Conservation (phyloP, 2,888 invertebrate species). For the Electrophaes corylata region DNA sequence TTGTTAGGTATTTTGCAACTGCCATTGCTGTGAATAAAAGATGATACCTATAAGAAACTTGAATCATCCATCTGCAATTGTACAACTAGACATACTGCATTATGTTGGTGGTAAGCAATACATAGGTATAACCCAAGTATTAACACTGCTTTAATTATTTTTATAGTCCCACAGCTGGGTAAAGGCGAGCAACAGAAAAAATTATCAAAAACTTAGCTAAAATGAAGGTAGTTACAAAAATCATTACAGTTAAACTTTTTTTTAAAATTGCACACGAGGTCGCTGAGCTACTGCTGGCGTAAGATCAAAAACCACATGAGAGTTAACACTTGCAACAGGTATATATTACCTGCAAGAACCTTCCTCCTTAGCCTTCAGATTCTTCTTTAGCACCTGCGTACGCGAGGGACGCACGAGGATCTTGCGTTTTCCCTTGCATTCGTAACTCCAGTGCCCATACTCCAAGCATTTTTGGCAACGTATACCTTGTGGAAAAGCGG, state of each 20-base stretch:
- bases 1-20: slow-evolving; percentile 70
- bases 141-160: too few species aligned
- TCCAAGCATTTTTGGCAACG: slow-evolving; percentile 97
- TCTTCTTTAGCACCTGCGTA: slow-evolving; percentile 90
- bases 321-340: slow-evolving; percentile 18
- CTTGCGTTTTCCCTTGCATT: slow-evolving; percentile 96
- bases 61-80: too few species aligned
- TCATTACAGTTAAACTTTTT: not conserved
- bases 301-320: too few species aligned
- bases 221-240: slow-evolving; percentile 33
- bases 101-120: not conserved
- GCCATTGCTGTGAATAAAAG: slow-evolving; percentile 56
- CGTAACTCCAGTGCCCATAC: slow-evolving; percentile 97
- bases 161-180: not conserved
- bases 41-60: not conserved
- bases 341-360: slow-evolving; percentile 66
- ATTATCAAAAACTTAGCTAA: not conserved
- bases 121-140: not conserved
- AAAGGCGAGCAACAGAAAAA: not conserved
- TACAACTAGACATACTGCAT: not conserved
- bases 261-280: not conserved
- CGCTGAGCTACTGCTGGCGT: too few species aligned
- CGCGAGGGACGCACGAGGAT: slow-evolving; percentile 93
- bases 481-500: slow-evolving; percentile 89
- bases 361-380: slow-evolving; percentile 70